Percentiles rank a stretch among this genome's conserved stretches.
Conservation (phyloP, 2,113 vertebrate species). For the Cheirogaleus medius region DNA sequence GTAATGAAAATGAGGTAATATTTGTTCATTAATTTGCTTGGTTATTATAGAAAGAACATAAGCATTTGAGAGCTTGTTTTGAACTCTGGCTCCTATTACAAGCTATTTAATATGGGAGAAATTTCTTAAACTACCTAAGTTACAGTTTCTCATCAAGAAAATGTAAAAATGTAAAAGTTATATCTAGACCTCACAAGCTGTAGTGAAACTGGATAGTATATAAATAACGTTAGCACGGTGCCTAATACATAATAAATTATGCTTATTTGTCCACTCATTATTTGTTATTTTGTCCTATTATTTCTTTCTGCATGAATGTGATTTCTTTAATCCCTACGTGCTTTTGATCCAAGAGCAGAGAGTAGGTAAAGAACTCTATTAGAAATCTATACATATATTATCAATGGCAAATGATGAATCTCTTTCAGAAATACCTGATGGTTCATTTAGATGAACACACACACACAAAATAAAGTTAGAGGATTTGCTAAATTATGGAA, state of each 20-base stretch:
- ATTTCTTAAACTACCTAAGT: background rate
- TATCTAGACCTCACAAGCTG: background rate
- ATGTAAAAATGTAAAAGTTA: background rate
- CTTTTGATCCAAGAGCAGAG: background rate
- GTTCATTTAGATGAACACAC: background rate
- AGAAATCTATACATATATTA: background rate
- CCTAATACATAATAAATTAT: background rate
- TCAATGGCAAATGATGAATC: background rate
- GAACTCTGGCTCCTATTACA: background rate
- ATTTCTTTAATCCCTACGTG: background rate
- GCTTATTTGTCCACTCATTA: background rate
- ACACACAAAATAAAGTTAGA: background rate
- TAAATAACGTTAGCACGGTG: background rate
- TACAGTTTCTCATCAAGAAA: background rate
- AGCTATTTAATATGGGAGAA: background rate
- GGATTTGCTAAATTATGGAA: background rate
- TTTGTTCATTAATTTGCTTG: background rate
- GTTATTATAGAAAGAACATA: background rate
- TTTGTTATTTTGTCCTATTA: background rate
- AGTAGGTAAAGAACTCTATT: background rate
- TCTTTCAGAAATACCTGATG: background rate
- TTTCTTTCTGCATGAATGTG: background rate
- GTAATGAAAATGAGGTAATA: background rate
- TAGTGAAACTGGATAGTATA: background rate
- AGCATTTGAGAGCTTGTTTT: background rate